Evolutionary conservation across 2,797 vertebrate genomes (phyloP), one percentile per base, ranked within the genome.

Genomic region (Pipistrellus nathusii): DNA sequence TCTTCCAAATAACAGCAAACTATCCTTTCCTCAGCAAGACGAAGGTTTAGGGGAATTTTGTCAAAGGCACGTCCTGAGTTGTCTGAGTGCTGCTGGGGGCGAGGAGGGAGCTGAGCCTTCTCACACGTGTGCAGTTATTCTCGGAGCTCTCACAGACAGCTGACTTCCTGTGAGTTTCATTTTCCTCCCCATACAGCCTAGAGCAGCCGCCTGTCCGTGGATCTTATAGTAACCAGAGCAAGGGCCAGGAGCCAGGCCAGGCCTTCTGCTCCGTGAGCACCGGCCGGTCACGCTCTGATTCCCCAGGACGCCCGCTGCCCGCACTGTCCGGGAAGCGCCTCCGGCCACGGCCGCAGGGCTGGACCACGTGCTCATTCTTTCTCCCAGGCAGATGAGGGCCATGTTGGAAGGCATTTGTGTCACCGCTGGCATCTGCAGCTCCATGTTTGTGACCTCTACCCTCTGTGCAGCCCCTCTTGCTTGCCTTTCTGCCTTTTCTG

Each of bases 291-390:
- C 0, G 15, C 76, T 18, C 12, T 14, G 17, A 6, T 2, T 53
- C 55, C 32, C 30, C 35, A 44, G 11, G 30, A 14, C 0, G 0
- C 23, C 51, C 20, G 4, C 75, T 71, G 77, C 14, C 38, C 30
- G 41, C 25, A 5, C 32, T 51, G 20, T 38, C 41, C 25, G 17
- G 41, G 48, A 77, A 35, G 48, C 14, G 75, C 48, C 11, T 77
- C 48, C 6, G 12, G 75, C 6, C 64, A 55, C 21, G 18, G 80
- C 3, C 1, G 14, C 18, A 10, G 57, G 68, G 20, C 32, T 13
- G 30, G 38, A 10, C 38, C 7, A 0, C 25, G 14, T 7, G 10
- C 41, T 0, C 0, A 2, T 1, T 9, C 23, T 35, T 41, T 8
- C 25, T 17, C 23, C 51, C n/a, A 5, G 2, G 2, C 32, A 10